phyloP scores from a whole-genome alignment of 2,797 vertebrate species.

The Gobio occitaniae region DNA sequence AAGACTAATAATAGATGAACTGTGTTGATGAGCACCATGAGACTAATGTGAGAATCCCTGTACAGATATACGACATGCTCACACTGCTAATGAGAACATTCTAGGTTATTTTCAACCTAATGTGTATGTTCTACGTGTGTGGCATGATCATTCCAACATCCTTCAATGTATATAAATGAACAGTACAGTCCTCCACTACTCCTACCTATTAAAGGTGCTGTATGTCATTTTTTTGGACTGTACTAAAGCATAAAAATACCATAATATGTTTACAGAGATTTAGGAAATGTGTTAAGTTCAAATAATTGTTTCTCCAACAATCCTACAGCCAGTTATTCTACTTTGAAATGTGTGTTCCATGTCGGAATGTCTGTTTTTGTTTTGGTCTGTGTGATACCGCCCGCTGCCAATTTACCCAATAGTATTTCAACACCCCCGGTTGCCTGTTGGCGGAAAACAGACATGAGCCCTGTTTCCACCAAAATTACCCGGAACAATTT shows the following conservation, averaged over 20 bases:
- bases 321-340: not conserved
- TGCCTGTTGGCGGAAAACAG: not conserved
- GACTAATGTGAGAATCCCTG: not conserved
- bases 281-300: not conserved
- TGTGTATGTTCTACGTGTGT: not conserved
- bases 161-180: not conserved
- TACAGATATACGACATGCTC: not conserved
- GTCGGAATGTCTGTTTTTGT: not conserved
- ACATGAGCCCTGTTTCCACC: no score
- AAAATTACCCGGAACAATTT: no score
- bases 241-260: not conserved
- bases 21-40: not conserved
- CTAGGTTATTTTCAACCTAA: not conserved
- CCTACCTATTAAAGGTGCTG: not conserved
- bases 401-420: not conserved
- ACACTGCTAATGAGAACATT: not conserved
- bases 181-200: not conserved
- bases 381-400: not conserved
- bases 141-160: not conserved
- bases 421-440: not conserved
- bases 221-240: not conserved
- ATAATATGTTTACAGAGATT: not conserved
- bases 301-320: no score
- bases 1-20: slow-evolving; percentile 1
- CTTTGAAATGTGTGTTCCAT: not conserved